Evolutionary conservation across 2,113 vertebrate species (phyloP).

Genomic region (western clawed frog (Xenopus tropicalis)): DNA sequence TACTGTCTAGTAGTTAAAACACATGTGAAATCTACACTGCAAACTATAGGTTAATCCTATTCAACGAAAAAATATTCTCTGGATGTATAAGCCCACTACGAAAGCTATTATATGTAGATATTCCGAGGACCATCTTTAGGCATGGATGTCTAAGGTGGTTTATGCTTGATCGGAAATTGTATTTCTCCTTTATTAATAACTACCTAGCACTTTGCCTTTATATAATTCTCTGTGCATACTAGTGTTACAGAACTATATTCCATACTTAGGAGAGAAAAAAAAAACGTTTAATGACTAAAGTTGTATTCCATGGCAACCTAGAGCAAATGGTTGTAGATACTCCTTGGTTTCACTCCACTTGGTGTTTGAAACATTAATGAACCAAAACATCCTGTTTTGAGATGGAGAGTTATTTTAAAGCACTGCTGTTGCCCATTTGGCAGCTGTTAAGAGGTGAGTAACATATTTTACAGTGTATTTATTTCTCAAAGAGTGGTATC

Average conservation of each 20-base stretch:
- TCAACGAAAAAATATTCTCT: no score
- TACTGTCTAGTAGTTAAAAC: no score
- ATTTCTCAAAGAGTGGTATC: neutral
- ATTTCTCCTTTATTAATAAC: no score
- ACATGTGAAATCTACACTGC: no score
- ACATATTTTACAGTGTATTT: slow-evolving; percentile 1
- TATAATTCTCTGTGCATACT: no score
- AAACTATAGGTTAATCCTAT: no score
- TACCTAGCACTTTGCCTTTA: no score
- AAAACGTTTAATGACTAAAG: neutral
- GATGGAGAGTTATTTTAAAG: slow-evolving; percentile 8
- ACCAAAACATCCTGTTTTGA: slow-evolving; percentile 34
- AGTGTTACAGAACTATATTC: neutral
- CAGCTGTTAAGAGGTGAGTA: neutral
- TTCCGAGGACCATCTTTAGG: no score
- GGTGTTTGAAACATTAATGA: slow-evolving; percentile 28
- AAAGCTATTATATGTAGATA: no score
- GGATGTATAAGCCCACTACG: no score
- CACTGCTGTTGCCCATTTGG: slow-evolving; percentile 29
- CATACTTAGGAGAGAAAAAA: neutral
- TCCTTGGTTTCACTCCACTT: slow-evolving; percentile 19
- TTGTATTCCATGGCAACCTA: neutral
- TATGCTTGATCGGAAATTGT: no score
- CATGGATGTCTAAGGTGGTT: no score
- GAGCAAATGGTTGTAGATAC: slow-evolving; percentile 11